Evolutionary conservation across 1,140 invertebrate genomes (phyloP).

Genomic region (Bilobella aurantiaca): DNA sequence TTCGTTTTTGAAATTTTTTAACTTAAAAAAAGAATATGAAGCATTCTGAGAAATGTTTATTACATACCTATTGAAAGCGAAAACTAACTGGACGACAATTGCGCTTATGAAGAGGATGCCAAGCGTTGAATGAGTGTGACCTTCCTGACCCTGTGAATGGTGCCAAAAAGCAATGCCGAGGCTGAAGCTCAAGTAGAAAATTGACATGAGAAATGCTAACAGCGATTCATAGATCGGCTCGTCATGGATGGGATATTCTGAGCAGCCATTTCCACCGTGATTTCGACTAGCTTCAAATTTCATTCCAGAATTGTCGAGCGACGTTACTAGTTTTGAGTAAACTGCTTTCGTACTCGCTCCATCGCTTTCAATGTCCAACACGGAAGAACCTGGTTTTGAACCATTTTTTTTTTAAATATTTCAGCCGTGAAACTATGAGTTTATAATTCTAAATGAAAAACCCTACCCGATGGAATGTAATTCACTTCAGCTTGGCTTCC

Average conservation of each 20-base stretch:
- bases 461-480: no score
- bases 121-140: background rate
- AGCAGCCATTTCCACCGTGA: no score
- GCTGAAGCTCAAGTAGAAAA: constrained; percentile 21
- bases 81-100: constrained; percentile 7
- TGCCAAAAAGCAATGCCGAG: constrained; percentile 24
- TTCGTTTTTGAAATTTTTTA: no score
- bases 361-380: no score
- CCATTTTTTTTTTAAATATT: no score
- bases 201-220: constrained; percentile 12
- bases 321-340: background rate
- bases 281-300: no score
- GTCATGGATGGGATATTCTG: no score
- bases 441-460: no score
- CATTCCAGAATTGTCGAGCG: background rate
- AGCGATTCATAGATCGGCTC: constrained; percentile 9
- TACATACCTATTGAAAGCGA: constrained; percentile 7
- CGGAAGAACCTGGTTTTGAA: no score
- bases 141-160: background rate
- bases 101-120: constrained; percentile 18
- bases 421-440: no score
- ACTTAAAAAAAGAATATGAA: no score
- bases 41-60: no score
- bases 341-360: background rate
- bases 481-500: background rate